Percentiles rank a stretch among this genome's conserved stretches.
These are phyloP conservation scores for Passer domesticus DNA, from an alignment of 2,113 vertebrate species.

Conservation along the genomic window DNA sequence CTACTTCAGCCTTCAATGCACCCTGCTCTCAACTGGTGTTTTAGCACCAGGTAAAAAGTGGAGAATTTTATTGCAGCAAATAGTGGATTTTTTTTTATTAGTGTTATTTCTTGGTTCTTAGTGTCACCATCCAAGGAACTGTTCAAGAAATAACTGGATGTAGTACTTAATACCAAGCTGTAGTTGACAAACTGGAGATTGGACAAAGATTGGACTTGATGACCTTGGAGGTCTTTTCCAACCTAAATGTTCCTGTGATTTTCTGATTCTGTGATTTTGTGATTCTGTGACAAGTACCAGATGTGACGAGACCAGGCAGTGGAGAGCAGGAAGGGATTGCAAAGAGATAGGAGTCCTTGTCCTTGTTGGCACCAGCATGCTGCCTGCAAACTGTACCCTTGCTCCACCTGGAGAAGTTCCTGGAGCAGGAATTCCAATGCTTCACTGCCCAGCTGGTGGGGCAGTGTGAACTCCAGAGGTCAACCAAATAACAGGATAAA, in stretches of 20 bases:
- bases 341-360: neutral
- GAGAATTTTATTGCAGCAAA: neutral
- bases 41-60: neutral
- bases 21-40: neutral
- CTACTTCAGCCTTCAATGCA: neutral
- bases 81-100: neutral
- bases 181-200: neutral
- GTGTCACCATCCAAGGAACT: neutral
- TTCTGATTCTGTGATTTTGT: neutral
- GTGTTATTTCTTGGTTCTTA: neutral
- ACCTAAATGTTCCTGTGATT: neutral
- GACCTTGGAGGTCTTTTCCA: neutral
- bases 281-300: neutral
- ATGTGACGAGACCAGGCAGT: neutral
- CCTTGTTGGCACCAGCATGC: fast-evolving
- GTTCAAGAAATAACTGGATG: neutral
- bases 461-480: fast-evolving
- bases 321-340: neutral
- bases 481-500: neutral
- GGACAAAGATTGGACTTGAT: neutral
- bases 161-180: neutral
- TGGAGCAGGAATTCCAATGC: neutral
- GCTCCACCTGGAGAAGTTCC: neutral
- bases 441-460: fast-evolving
- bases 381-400: neutral